Conservation (phyloP, 2,888 invertebrate genomes). For the Pteria penguin region DNA sequence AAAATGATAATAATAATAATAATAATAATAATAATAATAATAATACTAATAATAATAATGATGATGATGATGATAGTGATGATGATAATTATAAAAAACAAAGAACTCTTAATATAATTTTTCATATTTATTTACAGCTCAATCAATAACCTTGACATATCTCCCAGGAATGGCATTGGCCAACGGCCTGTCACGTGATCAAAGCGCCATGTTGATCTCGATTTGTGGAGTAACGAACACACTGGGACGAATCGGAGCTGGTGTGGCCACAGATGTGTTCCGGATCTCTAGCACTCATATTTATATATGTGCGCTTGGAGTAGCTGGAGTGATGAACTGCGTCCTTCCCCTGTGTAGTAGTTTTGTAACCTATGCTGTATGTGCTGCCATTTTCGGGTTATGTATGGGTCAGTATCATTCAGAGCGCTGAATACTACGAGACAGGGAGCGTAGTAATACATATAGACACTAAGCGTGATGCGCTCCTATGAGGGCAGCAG, state of each 20-base stretch:
- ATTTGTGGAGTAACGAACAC: slow-evolving; percentile 75
- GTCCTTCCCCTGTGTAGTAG: slow-evolving; percentile 64
- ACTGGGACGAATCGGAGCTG: slow-evolving; percentile 66
- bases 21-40: too few species aligned
- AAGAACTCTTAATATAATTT: too few species aligned
- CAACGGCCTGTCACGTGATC: slow-evolving; percentile 55
- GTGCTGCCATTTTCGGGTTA: slow-evolving; percentile 70
- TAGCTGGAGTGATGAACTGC: slow-evolving; percentile 64
- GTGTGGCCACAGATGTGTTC: slow-evolving; percentile 66
- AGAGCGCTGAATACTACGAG: too few species aligned
- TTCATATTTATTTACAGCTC: slow-evolving; percentile 58
- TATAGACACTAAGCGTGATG: too few species aligned
- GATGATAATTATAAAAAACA: too few species aligned
- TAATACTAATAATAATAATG: too few species aligned
- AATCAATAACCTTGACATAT: slow-evolving; percentile 69
- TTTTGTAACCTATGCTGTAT: slow-evolving; percentile 58
- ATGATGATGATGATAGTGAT: too few species aligned
- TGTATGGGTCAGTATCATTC: slow-evolving; percentile 73
- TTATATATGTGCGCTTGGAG: slow-evolving; percentile 64
- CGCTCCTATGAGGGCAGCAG: too few species aligned
- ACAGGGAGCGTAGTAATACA: too few species aligned
- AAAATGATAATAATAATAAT: too few species aligned
- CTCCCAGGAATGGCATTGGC: slow-evolving; percentile 72
- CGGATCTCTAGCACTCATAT: slow-evolving; percentile 64
- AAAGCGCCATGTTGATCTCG: slow-evolving; percentile 73